Base-by-base conservation (phyloP, 1,140 invertebrate species). In the Semibalanus balanoides region DNA sequence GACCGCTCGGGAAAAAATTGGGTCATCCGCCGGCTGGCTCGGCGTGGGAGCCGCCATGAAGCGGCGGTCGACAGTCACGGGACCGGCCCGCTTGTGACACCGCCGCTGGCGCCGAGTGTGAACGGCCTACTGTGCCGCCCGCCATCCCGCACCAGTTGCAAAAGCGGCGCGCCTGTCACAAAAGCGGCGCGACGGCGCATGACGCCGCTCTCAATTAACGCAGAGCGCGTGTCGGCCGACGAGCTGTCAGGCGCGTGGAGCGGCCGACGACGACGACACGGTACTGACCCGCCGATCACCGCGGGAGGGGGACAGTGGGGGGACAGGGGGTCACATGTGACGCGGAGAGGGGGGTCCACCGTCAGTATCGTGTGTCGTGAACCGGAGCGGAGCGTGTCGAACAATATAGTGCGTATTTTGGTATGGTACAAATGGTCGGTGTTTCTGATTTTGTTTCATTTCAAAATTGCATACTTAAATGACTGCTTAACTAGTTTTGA, bases 91-190 rank as follows among this genome's bases (percentile, higher is more conserved):
- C 14, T 64, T 64, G 51, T 64, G 51, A 64, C 51, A 64, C 51
- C 1, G 51, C 51, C 51, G n/a, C n/a, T n/a, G 51, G 51, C 51
- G 51, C 11, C 51, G 51, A 14, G 51, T 25, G 51, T 64, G 51
- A 64, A 64, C 51, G 1, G 11, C 14, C 51, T 19, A 7, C 35
- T 40, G 35, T 40, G 35, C 35, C 35, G 35, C 5, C 35, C 35
- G 35, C 35, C 35, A 40, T 40, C 35, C 35, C 35, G 35, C 35
- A 17, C 51, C 51, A 25, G 51, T 64, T 64, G 51, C 51, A 64
- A 64, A 64, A 64, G 51, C 51, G 51, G 51, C 51, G 51, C 51
- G 51, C 51, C 51, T 64, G 51, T 64, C 51, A 64, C 51, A 64
- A 64, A 64, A 64, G 51, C 51, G 51, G 51, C 51, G 51, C 51